Evolutionary conservation across 2,113 vertebrate species (phyloP).

Genomic region (Kobus ellipsiprymnus): DNA sequence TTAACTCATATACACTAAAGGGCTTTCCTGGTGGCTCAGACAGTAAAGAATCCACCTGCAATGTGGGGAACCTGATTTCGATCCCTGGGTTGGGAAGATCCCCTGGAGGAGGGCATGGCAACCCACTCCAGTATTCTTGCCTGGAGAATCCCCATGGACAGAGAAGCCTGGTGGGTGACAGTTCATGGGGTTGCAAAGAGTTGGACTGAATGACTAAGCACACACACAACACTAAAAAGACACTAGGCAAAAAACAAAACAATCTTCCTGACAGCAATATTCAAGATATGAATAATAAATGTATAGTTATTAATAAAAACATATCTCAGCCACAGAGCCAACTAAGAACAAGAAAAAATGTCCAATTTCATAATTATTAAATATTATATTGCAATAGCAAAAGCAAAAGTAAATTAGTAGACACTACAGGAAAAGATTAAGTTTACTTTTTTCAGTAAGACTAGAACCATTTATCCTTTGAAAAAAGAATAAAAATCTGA

Average conservation of each 20-base stretch:
- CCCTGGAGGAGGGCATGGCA: background rate
- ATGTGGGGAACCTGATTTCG: background rate
- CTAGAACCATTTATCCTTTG: background rate
- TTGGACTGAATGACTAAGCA: background rate
- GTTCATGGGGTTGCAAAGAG: background rate
- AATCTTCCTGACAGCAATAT: background rate
- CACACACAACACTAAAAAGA: background rate
- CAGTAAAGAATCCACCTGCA: background rate
- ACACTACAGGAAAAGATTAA: background rate
- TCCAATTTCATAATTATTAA: background rate
- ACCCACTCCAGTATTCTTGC: background rate
- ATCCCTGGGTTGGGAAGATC: background rate
- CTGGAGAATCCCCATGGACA: background rate
- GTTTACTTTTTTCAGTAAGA: background rate
- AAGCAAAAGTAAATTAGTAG: background rate
- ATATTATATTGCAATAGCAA: background rate
- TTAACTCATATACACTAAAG: background rate
- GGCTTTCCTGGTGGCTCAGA: background rate
- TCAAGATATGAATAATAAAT: background rate
- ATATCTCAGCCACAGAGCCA: background rate
- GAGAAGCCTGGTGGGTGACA: background rate
- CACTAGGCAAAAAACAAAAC: background rate
- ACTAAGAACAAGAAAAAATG: background rate
- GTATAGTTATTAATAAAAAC: background rate
- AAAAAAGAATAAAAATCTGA: background rate